A percentile compares a stretch with the other conserved stretches of the same genome.
These are phyloP conservation scores for Haplotaxodon microlepis DNA, from an alignment of 2,113 vertebrate genomes.

Conservation along the genomic window DNA sequence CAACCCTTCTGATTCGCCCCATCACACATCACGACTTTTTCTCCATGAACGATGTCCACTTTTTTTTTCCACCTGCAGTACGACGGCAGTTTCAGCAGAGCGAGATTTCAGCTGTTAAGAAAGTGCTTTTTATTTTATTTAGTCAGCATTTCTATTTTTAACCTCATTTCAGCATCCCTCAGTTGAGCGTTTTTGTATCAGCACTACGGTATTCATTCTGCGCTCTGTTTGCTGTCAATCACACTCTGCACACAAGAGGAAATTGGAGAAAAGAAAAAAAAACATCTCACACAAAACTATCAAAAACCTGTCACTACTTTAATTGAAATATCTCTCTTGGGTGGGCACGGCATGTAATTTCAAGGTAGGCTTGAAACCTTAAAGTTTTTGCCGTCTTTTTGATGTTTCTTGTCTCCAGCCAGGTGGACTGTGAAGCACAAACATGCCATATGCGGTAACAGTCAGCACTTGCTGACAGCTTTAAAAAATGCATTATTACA, in stretches of 20 bases:
- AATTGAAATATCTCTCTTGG: slow-evolving; percentile 4
- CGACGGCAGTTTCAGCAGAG: neutral
- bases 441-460: neutral
- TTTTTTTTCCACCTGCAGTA: neutral
- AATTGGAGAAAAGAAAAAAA: neutral
- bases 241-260: neutral
- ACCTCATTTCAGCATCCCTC: neutral
- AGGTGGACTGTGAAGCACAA: neutral
- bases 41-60: neutral
- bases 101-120: neutral
- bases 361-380: neutral
- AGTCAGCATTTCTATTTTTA: neutral
- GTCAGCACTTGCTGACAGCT: neutral
- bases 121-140: neutral
- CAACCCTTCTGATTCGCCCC: neutral
- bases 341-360: neutral
- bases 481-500: neutral
- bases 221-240: slow-evolving; percentile 1
- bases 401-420: neutral
- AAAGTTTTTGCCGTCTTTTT: neutral
- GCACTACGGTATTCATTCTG: neutral
- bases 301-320: neutral
- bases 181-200: neutral
- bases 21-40: neutral
- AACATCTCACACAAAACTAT: neutral